These are phyloP conservation scores for Papilio protenor DNA, from an alignment of 2,888 invertebrate species.

Conservation along the genomic window DNA sequence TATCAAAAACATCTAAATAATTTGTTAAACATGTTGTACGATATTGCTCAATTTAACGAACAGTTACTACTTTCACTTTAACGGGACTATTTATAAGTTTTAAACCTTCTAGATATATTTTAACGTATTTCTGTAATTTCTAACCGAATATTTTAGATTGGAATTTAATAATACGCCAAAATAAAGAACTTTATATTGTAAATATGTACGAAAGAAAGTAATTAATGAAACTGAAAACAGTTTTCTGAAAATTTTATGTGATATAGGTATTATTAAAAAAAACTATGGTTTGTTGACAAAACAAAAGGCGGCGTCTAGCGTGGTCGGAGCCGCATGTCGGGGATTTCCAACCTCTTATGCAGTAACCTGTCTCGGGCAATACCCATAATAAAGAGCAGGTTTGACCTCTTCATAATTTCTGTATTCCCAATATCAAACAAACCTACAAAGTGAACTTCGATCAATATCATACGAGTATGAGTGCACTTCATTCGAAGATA, in stretches of 20 bases:
- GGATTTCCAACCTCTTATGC: neutral
- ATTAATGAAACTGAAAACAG: neutral
- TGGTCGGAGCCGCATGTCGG: neutral
- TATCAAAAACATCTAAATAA: neutral
- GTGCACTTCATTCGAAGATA: too few relatives aligned
- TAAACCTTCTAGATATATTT: neutral
- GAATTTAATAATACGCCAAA: neutral
- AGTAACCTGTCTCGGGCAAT: conserved; percentile 14
- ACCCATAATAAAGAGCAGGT: conserved; percentile 8
- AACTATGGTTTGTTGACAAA: neutral
- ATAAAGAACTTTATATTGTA: neutral
- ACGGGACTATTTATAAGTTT: neutral
- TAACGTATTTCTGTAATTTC: too few relatives aligned
- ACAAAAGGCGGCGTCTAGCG: neutral
- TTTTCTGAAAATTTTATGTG: neutral
- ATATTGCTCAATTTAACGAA: neutral
- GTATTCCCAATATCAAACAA: neutral
- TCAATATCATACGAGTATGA: neutral
- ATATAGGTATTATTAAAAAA: neutral
- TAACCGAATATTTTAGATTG: neutral
- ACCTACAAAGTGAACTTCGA: too few relatives aligned
- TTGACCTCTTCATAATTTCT: conserved; percentile 5
- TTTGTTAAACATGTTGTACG: neutral
- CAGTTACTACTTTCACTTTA: neutral
- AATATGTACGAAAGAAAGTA: neutral